Evolutionary conservation across 2,113 vertebrate genomes (phyloP).

Genomic region (Zosterops hypoxanthus): DNA sequence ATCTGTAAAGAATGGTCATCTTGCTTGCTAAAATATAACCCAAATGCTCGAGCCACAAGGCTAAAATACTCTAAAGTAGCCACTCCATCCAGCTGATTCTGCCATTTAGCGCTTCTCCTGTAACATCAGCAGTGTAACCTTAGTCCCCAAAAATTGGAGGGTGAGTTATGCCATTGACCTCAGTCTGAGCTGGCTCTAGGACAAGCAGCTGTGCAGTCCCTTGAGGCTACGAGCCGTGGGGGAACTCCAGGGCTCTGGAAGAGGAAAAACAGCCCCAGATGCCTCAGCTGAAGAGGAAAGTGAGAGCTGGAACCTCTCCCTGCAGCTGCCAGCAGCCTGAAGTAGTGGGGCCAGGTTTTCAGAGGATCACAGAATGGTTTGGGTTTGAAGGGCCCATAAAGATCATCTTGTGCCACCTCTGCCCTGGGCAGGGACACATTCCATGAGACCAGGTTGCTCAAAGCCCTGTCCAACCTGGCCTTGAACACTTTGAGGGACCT

Average conservation of each 20-base stretch:
- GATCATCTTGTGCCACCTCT: neutral
- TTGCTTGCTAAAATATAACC: conserved; percentile 32
- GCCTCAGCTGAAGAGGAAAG: neutral
- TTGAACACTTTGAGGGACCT: neutral
- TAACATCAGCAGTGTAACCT: conserved; percentile 24
- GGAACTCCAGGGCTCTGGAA: neutral
- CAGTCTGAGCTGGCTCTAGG: neutral
- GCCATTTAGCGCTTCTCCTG: conserved; percentile 37
- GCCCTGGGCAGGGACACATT: neutral
- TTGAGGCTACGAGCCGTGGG: neutral
- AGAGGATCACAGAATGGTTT: neutral
- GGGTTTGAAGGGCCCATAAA: neutral
- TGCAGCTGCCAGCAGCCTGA: neutral
- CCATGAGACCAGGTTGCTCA: neutral
- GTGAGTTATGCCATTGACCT: neutral
- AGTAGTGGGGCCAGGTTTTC: neutral
- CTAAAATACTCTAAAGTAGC: conserved; percentile 46
- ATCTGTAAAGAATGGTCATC: conserved; percentile 67
- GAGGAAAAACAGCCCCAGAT: neutral
- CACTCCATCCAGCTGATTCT: conserved; percentile 40
- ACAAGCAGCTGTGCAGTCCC: neutral
- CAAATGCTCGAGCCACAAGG: neutral
- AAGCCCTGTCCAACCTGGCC: neutral
- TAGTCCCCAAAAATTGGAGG: conserved; percentile 29
- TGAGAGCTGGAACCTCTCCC: neutral